A percentile compares a stretch with the other conserved stretches of the same genome.
These are phyloP conservation scores for Lacanobia wlatinum DNA, from an alignment of 2,888 invertebrate species.

Conservation along the genomic window DNA sequence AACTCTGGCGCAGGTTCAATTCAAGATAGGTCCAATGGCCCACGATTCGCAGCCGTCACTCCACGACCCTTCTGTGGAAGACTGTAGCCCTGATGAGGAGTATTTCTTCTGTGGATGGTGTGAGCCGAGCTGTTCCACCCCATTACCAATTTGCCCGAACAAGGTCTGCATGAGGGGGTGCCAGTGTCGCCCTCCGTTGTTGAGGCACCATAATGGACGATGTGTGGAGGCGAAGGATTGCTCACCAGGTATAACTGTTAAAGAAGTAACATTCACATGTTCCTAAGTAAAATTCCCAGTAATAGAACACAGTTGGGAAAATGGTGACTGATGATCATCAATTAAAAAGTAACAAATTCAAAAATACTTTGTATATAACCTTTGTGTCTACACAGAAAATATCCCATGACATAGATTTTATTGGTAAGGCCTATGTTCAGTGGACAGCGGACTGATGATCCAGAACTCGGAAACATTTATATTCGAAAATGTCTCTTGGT, in stretches of 20 bases:
- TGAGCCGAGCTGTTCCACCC: conserved; percentile 81
- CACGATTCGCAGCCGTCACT: conserved; percentile 35
- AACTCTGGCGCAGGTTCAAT: conserved; percentile 1
- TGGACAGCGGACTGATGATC: too few relatives aligned
- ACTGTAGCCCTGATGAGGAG: conserved; percentile 81
- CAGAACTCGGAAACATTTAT: too few relatives aligned
- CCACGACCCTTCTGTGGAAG: conserved; percentile 73
- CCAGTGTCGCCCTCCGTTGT: conserved; percentile 79
- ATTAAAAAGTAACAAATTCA: neutral
- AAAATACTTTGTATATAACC: neutral
- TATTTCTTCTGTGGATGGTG: conserved; percentile 84
- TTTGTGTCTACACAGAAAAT: neutral
- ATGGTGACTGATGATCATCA: too few relatives aligned
- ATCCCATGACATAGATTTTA: neutral
- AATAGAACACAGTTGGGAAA: neutral
- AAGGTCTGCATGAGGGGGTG: conserved; percentile 80
- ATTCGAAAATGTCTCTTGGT: too few relatives aligned
- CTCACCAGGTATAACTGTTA: conserved; percentile 70
- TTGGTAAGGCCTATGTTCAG: neutral
- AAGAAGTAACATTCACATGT: neutral
- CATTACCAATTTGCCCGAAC: conserved; percentile 72
- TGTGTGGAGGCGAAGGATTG: conserved; percentile 78
- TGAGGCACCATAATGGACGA: conserved; percentile 79
- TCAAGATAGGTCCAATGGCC: conserved; percentile 11
- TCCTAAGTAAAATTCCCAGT: neutral